These are phyloP conservation scores for Synanthedon andrenaeformis DNA, from an alignment of 2,888 invertebrate genomes.

Conservation along the genomic window DNA sequence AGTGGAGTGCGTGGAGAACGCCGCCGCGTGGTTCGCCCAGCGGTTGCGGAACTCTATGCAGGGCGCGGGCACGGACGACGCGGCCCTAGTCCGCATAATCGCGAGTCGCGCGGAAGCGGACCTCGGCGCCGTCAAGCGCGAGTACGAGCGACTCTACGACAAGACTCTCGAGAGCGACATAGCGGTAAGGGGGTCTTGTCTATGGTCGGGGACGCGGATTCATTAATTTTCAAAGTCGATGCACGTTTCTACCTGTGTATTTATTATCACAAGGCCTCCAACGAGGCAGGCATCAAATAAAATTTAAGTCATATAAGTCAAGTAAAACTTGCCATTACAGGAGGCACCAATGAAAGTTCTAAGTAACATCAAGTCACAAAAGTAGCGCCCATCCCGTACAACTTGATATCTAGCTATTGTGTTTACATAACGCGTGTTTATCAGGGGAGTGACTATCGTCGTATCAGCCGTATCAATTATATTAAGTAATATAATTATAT, in stretches of 20 bases:
- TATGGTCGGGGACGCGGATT: background rate
- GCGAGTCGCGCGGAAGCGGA: constrained; percentile 77
- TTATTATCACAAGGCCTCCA: background rate
- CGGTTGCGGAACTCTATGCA: constrained; percentile 74
- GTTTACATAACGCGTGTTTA: too few species aligned
- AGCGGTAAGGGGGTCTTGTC: constrained; percentile 47
- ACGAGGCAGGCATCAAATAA: background rate
- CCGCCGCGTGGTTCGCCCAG: constrained; percentile 78
- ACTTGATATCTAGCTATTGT: too few species aligned
- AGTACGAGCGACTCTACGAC: constrained; percentile 77
- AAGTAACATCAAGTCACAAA: too few species aligned
- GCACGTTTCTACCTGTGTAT: background rate
- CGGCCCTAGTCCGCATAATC: constrained; percentile 75
- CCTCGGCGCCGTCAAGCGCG: constrained; percentile 75
- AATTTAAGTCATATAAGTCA: too few species aligned
- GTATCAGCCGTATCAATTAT: too few species aligned
- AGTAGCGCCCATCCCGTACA: too few species aligned
- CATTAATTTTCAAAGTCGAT: background rate
- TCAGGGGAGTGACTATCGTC: too few species aligned
- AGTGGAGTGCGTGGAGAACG: constrained; percentile 80
- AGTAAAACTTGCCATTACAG: too few species aligned
- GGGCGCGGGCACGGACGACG: constrained; percentile 80
- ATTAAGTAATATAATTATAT: too few species aligned
- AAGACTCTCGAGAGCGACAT: constrained; percentile 76
- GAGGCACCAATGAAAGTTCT: too few species aligned